These are phyloP conservation scores for Holothuria leucospilota DNA, from an alignment of 53 echinoderm and acorn worm species.

Conservation along the genomic window DNA sequence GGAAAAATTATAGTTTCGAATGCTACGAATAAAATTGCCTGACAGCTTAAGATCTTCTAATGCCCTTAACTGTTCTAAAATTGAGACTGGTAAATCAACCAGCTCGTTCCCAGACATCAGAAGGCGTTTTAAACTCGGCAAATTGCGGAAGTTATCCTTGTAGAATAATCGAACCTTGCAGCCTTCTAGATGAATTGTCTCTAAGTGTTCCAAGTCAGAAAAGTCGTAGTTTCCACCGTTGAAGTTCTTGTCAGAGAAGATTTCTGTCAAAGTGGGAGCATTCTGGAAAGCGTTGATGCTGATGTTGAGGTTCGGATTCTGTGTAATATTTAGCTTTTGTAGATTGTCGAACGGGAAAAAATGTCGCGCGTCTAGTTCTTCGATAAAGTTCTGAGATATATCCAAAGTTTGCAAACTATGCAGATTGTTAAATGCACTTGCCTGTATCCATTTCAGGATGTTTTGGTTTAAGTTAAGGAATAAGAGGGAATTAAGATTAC, in stretches of 20 bases:
- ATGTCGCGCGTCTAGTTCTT: background rate
- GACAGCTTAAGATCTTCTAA: background rate
- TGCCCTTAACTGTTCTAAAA: background rate
- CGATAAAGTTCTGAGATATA: background rate
- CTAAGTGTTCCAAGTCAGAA: background rate
- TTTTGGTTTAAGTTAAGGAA: background rate
- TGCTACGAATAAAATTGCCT: background rate
- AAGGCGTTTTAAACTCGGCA: background rate
- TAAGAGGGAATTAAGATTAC: background rate
- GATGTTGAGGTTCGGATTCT: constrained; percentile 12
- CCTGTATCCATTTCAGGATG: background rate
- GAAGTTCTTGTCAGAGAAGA: constrained; percentile 1
- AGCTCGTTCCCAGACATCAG: background rate
- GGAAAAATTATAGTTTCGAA: background rate
- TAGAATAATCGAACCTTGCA: constrained; percentile 10
- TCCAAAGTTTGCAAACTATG: background rate
- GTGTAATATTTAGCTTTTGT: background rate
- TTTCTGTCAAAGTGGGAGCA: background rate
- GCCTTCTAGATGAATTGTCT: background rate
- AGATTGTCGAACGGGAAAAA: background rate
- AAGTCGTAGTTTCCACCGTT: background rate
- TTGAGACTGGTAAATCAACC: background rate
- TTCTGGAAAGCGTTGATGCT: constrained; percentile 22
- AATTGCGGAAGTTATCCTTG: constrained; percentile 14
- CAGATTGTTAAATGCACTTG: background rate